Conservation (phyloP, 2,113 vertebrate species). For the Rhinogobius similis region DNA sequence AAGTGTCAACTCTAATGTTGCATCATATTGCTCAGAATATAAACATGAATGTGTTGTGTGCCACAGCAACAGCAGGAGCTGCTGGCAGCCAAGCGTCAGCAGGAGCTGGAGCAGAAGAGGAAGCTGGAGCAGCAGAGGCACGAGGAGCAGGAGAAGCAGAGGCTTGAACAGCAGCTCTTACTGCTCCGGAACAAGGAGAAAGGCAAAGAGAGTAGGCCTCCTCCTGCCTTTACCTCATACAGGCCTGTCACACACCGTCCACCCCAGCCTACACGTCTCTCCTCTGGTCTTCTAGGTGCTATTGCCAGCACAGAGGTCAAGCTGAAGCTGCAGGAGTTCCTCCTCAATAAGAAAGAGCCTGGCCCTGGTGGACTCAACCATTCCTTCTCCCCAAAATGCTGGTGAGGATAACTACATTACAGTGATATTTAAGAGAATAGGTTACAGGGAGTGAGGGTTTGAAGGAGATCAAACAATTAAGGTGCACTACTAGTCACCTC, state of each 20-base stretch:
- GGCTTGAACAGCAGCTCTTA: constrained; percentile 69
- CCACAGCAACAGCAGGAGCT: constrained; percentile 74
- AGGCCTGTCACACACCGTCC: constrained; percentile 3
- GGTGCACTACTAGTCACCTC: background rate
- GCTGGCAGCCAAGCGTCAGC: constrained; percentile 68
- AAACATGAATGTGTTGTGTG: constrained; percentile 25
- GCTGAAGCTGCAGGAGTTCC: constrained; percentile 94
- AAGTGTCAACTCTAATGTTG: background rate
- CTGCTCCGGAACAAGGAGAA: constrained; percentile 75
- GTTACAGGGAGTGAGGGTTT: background rate
- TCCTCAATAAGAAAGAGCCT: constrained; percentile 91
- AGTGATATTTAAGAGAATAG: background rate
- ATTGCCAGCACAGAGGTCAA: constrained; percentile 97
- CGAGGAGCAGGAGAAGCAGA: constrained; percentile 71
- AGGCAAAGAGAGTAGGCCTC: constrained; percentile 69
- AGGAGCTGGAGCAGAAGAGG: constrained; percentile 72
- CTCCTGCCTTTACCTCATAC: background rate
- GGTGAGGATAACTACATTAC: constrained; percentile 74
- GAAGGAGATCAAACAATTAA: background rate
- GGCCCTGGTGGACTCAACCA: constrained; percentile 85
- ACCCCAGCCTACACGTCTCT: constrained; percentile 8
- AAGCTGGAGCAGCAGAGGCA: constrained; percentile 70
- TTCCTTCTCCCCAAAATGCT: constrained; percentile 93
- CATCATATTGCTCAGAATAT: background rate
- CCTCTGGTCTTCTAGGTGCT: constrained; percentile 78